Percentiles rank a stretch among this genome's conserved stretches.
phyloP scores from a whole-genome alignment of 2,888 invertebrate species.

The Polyploca ridens region DNA sequence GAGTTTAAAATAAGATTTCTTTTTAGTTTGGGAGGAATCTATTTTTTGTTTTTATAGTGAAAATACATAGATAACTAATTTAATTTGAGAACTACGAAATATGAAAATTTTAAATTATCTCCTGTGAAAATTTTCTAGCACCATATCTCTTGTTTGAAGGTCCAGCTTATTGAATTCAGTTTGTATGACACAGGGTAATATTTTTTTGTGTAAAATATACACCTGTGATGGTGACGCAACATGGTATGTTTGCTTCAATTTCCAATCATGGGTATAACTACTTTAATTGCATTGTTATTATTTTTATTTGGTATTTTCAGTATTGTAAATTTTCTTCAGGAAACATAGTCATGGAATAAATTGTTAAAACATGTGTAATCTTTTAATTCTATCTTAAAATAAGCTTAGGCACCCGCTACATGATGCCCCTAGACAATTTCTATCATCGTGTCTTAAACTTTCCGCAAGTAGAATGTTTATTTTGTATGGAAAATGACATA shows the following conservation, averaged over 20 bases:
- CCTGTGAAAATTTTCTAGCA: neutral
- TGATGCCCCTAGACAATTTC: too few relatives aligned
- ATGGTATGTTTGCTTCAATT: constrained; percentile 38
- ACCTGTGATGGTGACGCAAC: constrained; percentile 61
- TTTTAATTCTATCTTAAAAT: constrained; percentile 7
- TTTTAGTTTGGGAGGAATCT: too few relatives aligned
- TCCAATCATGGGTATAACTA: constrained; percentile 20
- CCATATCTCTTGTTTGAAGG: constrained; percentile 34
- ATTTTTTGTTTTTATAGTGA: too few relatives aligned
- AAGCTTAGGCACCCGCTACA: too few relatives aligned
- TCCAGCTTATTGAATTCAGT: constrained; percentile 34
- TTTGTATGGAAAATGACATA: too few relatives aligned
- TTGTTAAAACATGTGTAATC: constrained; percentile 27
- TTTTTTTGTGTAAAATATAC: constrained; percentile 68
- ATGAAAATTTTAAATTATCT: too few relatives aligned
- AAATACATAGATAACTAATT: too few relatives aligned
- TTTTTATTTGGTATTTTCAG: constrained; percentile 26
- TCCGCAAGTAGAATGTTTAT: too few relatives aligned
- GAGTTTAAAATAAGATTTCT: too few relatives aligned
- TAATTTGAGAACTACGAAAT: too few relatives aligned
- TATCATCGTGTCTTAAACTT: too few relatives aligned
- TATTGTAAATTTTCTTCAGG: constrained; percentile 40
- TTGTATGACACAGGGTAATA: constrained; percentile 66
- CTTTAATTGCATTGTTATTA: constrained; percentile 27
- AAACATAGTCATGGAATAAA: constrained; percentile 31